Percentiles rank a stretch among this genome's conserved stretches.
These are phyloP conservation scores for Brachyrhaphis roseni DNA, from an alignment of 2,797 vertebrate species.

Conservation along the genomic window DNA sequence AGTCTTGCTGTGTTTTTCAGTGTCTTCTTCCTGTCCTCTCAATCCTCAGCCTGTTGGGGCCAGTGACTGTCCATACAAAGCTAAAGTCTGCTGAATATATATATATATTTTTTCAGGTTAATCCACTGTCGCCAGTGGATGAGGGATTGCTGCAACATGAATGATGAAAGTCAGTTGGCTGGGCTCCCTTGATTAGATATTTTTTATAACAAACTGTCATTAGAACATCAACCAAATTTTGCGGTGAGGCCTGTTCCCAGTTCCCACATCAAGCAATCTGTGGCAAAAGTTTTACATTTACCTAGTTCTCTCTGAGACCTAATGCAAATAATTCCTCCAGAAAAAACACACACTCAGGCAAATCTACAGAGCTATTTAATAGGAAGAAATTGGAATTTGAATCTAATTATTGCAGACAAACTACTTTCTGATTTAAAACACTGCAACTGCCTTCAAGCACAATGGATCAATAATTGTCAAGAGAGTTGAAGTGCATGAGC, in stretches of 20 bases:
- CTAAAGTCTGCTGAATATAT: background rate
- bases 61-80: background rate
- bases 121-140: background rate
- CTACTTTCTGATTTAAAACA: background rate
- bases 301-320: accelerated
- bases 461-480: background rate
- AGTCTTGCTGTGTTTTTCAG: background rate
- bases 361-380: background rate
- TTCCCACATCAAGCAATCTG: background rate
- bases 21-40: background rate
- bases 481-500: constrained; percentile 2
- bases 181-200: background rate
- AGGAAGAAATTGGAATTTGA: background rate
- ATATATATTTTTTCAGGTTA: background rate
- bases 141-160: background rate
- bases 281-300: background rate
- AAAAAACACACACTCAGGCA: background rate
- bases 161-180: background rate
- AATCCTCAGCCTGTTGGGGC: background rate
- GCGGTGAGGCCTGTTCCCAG: background rate
- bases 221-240: background rate
- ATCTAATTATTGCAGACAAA: background rate
- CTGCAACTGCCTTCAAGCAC: background rate
- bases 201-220: background rate
- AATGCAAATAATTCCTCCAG: background rate